Evolutionary conservation across 92 coral and sea anemone genomes (phyloP).

Genomic region (Paragorgia papillata): DNA sequence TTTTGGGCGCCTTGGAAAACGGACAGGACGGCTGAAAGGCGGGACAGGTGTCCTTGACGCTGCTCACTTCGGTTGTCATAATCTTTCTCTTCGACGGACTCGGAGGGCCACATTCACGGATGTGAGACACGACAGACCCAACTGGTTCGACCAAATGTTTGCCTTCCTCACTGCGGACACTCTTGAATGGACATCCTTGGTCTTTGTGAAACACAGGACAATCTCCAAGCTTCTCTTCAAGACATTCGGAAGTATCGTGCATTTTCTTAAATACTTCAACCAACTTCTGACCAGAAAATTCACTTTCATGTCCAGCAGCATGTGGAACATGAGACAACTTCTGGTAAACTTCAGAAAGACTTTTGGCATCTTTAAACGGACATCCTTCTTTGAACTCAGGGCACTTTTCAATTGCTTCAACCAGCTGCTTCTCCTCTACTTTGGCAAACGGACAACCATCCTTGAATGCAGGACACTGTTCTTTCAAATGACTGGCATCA

Average conservation of each 20-base stretch:
- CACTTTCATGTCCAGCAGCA: slow-evolving; percentile 69
- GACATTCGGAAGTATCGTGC: slow-evolving; percentile 75
- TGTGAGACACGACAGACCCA: slow-evolving; percentile 49
- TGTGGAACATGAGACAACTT: slow-evolving; percentile 76
- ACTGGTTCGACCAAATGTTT: slow-evolving; percentile 73
- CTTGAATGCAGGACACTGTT: slow-evolving; percentile 38
- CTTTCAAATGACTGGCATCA: slow-evolving; percentile 13
- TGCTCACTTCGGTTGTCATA: slow-evolving; percentile 50
- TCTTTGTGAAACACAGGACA: slow-evolving; percentile 91
- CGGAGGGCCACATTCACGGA: slow-evolving; percentile 61
- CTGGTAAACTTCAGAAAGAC: slow-evolving; percentile 77
- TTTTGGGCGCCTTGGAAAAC: slow-evolving; percentile 55
- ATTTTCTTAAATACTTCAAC: slow-evolving; percentile 75
- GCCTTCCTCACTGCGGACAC: slow-evolving; percentile 85
- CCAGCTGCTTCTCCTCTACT: slow-evolving; percentile 17
- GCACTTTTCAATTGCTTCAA: slow-evolving; percentile 67
- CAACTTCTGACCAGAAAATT: slow-evolving; percentile 63
- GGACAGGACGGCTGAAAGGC: slow-evolving; percentile 74
- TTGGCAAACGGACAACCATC: slow-evolving; percentile 38
- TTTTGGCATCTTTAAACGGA: slow-evolving; percentile 78
- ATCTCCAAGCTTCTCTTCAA: slow-evolving; percentile 87
- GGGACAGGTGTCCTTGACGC: slow-evolving; percentile 60
- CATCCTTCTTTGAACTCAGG: slow-evolving; percentile 92
- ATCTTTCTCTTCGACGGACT: slow-evolving; percentile 45
- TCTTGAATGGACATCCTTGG: slow-evolving; percentile 96